phyloP scores from a whole-genome alignment of 2,888 invertebrate species.

The Drosophila helvetica region DNA sequence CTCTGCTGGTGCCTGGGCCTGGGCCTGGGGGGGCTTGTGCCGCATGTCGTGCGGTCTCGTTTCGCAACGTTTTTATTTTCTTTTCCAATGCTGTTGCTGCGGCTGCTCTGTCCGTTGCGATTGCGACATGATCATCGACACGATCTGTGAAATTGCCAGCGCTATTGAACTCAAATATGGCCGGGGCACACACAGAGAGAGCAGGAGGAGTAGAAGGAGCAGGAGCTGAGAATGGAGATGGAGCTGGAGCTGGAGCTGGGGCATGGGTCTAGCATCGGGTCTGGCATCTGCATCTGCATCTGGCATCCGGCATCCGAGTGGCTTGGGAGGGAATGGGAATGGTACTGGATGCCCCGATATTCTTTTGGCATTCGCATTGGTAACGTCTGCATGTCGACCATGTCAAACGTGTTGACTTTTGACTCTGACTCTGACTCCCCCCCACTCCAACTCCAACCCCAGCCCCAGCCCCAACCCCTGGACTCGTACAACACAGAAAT shows the following conservation, averaged over 20 bases:
- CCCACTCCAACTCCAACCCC: slow-evolving; percentile 11
- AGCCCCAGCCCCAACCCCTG: slow-evolving; percentile 1
- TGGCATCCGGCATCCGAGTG: slow-evolving; percentile 1
- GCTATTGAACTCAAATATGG: slow-evolving; percentile 76
- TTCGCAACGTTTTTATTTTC: slow-evolving; percentile 44
- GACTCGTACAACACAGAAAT: slow-evolving; percentile 23
- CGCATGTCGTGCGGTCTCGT: slow-evolving; percentile 73
- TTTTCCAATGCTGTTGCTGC: slow-evolving; percentile 1
- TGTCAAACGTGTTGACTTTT: slow-evolving; percentile 81
- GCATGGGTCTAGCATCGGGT: slow-evolving; percentile 16
- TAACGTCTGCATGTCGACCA: slow-evolving; percentile 78
- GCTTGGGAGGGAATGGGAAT: not conserved
- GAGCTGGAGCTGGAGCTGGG: not conserved
- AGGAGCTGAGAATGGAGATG: not conserved
- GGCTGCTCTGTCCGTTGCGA: slow-evolving; percentile 48
- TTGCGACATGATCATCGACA: slow-evolving; percentile 79
- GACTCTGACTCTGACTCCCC: slow-evolving; percentile 58
- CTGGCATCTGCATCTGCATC: slow-evolving; percentile 25
- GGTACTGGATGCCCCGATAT: slow-evolving; percentile 25
- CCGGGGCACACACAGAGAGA: slow-evolving; percentile 25
- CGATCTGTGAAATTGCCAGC: slow-evolving; percentile 72
- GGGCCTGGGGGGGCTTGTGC: slow-evolving; percentile 56
- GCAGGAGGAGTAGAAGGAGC: not conserved
- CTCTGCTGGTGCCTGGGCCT: slow-evolving; percentile 1
- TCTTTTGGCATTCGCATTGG: slow-evolving; percentile 68